Evolutionary conservation across 2,797 vertebrate genomes (phyloP), one percentile per base, ranked within the genome.

Genomic region (Xenopus petersii): DNA sequence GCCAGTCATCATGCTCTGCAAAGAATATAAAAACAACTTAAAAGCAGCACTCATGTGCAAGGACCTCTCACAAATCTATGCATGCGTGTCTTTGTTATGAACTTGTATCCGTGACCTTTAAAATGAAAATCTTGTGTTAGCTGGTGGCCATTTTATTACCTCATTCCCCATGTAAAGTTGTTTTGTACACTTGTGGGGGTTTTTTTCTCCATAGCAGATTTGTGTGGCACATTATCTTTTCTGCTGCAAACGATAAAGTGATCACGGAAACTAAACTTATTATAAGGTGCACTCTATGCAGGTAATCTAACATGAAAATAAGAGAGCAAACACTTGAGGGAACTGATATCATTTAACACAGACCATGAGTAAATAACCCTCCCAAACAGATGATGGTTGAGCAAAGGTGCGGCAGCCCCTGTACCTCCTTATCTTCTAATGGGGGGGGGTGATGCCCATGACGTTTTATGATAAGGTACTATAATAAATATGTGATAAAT

Each of bases 21-120:
- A 51, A 56, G 54, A 56, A 56, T 56, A 17, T 5, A 56, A 56
- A 17, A 56, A 16, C 13, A 17, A 56, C 4, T 56, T 12, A 51
- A 42, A 51, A 51, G 15, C 54, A 16, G 13, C 15, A 56, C 15
- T 12, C 16, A 17, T 56, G 54, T 56, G 54, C 54, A 56, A 17
- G n/a, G 9, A 15, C 21, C 24, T 59, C 5, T 58, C 47, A 63
- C 55, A 26, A 12, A 60, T 59, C 49, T 47, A 77, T 16, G 54
- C 13, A 56, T 56, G 49, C n/a, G 15, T 56, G n/a, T 56, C n/a
- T 56, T 17, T 56, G n/a, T 56, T 63, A 67, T 68, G 58, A 54
- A 72, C 26, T 72, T 56, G 7, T 8, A 56, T 56, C 21, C 12
- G 3, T 60, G 58, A 60, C 58, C 58, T 60, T 26, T 26, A 26